Evolutionary conservation across 2,797 vertebrate species (phyloP).

Genomic region (Nothura maculosa): DNA sequence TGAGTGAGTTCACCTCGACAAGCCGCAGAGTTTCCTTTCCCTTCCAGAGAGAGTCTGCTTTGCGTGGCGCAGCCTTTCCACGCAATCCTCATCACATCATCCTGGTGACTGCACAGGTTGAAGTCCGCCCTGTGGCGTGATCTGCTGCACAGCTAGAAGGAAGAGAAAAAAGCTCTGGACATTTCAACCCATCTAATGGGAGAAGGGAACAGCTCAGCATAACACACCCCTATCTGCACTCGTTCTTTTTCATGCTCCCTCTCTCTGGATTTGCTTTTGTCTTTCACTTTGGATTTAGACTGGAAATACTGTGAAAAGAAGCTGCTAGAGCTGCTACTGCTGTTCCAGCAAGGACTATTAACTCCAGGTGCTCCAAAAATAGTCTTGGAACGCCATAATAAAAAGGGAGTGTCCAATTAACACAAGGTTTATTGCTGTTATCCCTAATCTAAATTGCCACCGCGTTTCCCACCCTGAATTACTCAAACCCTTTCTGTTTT

Average conservation of each 20-base stretch:
- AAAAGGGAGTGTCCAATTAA: not conserved
- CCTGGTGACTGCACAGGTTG: not conserved
- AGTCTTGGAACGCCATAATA: not conserved
- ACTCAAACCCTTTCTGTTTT: not conserved
- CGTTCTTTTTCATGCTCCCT: not conserved
- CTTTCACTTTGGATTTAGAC: not conserved
- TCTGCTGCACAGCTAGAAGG: slow-evolving; percentile 16
- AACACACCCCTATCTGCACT: not conserved
- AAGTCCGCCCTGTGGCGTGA: not conserved
- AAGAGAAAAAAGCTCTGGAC: slow-evolving; percentile 55
- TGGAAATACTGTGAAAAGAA: not conserved
- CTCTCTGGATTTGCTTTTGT: slow-evolving; percentile 2
- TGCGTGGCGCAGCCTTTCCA: slow-evolving; percentile 4
- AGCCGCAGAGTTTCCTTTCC: fast-evolving
- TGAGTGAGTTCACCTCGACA: not conserved
- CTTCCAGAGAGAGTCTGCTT: not conserved
- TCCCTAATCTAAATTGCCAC: not conserved
- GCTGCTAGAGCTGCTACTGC: not conserved
- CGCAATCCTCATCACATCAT: not conserved
- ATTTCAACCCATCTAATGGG: slow-evolving; percentile 37
- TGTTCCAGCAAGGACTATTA: not conserved
- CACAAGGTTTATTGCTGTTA: not conserved
- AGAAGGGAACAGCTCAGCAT: not conserved
- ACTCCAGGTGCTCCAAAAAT: slow-evolving; percentile 6
- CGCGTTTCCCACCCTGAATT: not conserved